Evolutionary conservation across 2,888 invertebrate genomes (phyloP).

Genomic region (Fragum fragum): DNA sequence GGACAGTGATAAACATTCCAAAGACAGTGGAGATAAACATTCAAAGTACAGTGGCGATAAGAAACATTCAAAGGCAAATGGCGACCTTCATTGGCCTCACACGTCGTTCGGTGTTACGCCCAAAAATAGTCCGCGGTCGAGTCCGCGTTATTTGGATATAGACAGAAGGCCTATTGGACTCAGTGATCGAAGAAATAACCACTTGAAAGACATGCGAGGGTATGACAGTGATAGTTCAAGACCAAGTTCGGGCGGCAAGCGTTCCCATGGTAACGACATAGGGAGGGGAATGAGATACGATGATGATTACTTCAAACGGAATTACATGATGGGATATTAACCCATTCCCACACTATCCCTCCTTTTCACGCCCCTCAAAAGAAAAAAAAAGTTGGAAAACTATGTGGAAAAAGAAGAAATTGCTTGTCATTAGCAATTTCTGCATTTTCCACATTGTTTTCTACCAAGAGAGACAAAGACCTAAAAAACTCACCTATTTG

Average conservation of each 20-base stretch:
- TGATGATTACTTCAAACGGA: constrained; percentile 21
- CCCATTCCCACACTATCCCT: no score
- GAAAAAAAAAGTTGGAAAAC: no score
- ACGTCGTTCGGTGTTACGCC: not conserved
- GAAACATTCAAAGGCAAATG: constrained; percentile 7
- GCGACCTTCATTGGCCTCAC: not conserved
- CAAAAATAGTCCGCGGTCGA: constrained; percentile 5
- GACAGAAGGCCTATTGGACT: not conserved
- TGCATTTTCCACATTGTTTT: no score
- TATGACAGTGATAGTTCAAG: constrained; percentile 15
- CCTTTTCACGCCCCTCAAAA: no score
- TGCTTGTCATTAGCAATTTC: no score
- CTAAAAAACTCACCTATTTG: no score
- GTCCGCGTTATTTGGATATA: not conserved
- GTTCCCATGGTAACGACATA: constrained; percentile 2
- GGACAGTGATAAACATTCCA: not conserved
- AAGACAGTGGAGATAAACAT: not conserved
- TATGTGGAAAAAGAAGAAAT: no score
- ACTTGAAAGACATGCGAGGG: constrained; percentile 15
- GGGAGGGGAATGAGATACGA: constrained; percentile 21
- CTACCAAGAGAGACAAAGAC: no score
- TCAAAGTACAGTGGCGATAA: not conserved
- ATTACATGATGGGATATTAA: constrained; percentile 20
- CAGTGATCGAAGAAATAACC: not conserved
- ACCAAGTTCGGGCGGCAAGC: not conserved